Conservation (phyloP, 2,113 vertebrate genomes). For the Oryzias woworae region DNA sequence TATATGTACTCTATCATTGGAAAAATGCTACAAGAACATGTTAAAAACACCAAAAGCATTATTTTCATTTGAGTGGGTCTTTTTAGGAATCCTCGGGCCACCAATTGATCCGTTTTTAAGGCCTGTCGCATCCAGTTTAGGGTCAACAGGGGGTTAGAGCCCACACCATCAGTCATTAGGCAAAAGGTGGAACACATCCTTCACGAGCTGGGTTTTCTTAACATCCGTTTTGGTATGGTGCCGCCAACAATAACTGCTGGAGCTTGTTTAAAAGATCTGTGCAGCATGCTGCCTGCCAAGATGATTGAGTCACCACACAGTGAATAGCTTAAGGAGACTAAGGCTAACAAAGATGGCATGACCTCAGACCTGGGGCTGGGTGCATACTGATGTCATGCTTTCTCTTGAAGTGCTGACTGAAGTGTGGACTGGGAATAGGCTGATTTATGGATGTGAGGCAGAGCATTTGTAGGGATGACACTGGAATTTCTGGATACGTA, state of each 20-base stretch:
- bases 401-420: constrained; percentile 12
- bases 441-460: background rate
- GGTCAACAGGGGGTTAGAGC: background rate
- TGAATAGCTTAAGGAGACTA: constrained; percentile 33
- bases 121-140: no score
- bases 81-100: no score
- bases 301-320: constrained; percentile 43
- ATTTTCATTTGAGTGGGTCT: no score
- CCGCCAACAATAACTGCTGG: constrained; percentile 55
- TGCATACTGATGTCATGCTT: constrained; percentile 48
- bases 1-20: no score
- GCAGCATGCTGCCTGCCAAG: constrained; percentile 37
- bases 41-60: no score
- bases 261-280: constrained; percentile 43
- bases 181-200: constrained; percentile 40
- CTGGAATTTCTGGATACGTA: background rate
- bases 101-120: no score
- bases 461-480: background rate
- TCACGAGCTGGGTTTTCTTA: constrained; percentile 17
- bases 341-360: constrained; percentile 39
- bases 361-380: constrained; percentile 44
- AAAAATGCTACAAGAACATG: no score
- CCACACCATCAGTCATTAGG: constrained; percentile 7
- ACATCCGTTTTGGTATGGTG: constrained; percentile 33
- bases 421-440: background rate